Percentiles rank a stretch among this genome's conserved stretches.
Conservation (phyloP, 2,113 vertebrate species). For the Bathybates hornii region DNA sequence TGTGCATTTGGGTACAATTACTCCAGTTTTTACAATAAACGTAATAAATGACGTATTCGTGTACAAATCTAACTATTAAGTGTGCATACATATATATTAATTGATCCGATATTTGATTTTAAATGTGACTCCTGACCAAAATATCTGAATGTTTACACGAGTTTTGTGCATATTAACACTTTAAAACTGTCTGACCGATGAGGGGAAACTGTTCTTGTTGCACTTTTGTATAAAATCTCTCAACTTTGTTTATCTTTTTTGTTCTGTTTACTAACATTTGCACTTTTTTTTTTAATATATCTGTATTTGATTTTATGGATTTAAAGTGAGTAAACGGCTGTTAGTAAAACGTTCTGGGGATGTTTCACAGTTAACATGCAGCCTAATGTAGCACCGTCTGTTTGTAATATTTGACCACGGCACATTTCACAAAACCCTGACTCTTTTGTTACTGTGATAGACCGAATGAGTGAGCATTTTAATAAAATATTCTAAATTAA, state of each 20-base stretch:
- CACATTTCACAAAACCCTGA: constrained; percentile 4
- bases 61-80: constrained; percentile 24
- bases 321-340: background rate
- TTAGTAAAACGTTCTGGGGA: background rate
- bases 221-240: constrained; percentile 38
- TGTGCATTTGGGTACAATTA: constrained; percentile 22
- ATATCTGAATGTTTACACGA: constrained; percentile 36
- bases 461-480: constrained; percentile 22
- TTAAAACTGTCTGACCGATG: background rate
- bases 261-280: constrained; percentile 27
- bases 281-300: background rate
- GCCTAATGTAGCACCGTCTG: constrained; percentile 24
- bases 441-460: constrained; percentile 36
- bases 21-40: constrained; percentile 20
- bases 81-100: background rate
- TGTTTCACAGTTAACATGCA: background rate
- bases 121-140: constrained; percentile 41
- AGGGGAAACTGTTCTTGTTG: constrained; percentile 12
- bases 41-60: background rate
- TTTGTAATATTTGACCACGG: background rate
- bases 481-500: constrained; percentile 15
- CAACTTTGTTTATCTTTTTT: background rate
- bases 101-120: constrained; percentile 28
- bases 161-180: constrained; percentile 10
- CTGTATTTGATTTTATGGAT: background rate